These are phyloP conservation scores for Tympanoctomys barrerae DNA, from an alignment of 2,797 vertebrate species.

Conservation along the genomic window DNA sequence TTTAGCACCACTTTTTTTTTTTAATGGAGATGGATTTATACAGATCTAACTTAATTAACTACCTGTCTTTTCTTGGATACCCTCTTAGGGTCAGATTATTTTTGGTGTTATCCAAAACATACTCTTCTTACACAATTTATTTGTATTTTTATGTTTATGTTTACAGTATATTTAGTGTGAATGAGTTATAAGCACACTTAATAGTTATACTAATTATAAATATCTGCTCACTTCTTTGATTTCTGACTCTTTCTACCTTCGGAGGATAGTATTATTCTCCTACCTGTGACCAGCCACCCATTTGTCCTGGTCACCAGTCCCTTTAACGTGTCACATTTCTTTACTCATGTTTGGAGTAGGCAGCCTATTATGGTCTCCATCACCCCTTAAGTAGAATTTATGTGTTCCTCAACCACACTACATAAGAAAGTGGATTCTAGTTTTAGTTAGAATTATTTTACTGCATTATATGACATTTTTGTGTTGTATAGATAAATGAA, in stretches of 20 bases:
- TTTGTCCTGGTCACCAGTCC: not conserved
- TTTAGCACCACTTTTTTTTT: not conserved
- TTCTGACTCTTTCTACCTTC: not conserved
- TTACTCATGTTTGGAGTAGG: not conserved
- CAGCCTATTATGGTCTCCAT: not conserved
- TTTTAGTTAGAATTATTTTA: not conserved
- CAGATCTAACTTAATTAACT: not conserved
- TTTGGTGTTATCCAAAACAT: not conserved
- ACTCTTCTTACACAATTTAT: not conserved
- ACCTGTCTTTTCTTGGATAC: not conserved
- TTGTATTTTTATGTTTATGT: not conserved
- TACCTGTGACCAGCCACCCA: not conserved
- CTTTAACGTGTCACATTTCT: not conserved
- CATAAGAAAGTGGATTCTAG: not conserved
- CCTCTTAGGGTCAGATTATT: not conserved
- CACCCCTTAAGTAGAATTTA: not conserved
- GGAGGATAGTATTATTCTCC: not conserved
- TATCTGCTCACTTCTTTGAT: not conserved
- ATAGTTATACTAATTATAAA: not conserved
- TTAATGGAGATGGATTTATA: not conserved
- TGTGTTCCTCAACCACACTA: not conserved
- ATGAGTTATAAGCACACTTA: constrained; percentile 30
- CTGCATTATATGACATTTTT: not conserved
- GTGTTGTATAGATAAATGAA: not conserved
- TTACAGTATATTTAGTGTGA: not conserved